Conservation (phyloP, 2,888 invertebrate species). For the Drosophila flavopinicola region DNA sequence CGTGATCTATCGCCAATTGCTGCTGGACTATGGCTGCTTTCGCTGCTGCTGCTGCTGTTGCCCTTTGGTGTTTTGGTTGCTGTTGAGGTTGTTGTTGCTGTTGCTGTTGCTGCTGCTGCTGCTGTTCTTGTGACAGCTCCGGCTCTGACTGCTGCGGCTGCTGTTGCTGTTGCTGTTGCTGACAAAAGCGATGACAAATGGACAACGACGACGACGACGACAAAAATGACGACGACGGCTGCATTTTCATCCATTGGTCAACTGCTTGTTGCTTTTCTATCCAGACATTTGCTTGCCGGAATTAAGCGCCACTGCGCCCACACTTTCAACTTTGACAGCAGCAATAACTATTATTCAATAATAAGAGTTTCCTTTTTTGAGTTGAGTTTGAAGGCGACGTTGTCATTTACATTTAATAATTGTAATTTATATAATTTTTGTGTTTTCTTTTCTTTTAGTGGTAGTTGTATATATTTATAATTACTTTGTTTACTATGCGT, state of each 20-base stretch:
- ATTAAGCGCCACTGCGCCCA: slow-evolving; percentile 38
- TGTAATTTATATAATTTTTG: slow-evolving; percentile 56
- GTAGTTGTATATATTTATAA: slow-evolving; percentile 48
- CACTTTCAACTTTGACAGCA: slow-evolving; percentile 4
- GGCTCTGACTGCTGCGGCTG: slow-evolving; percentile 35
- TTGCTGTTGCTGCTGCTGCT: slow-evolving; percentile 8
- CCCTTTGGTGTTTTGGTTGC: slow-evolving; percentile 40
- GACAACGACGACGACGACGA: slow-evolving; percentile 80
- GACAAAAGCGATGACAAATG: slow-evolving; percentile 79
- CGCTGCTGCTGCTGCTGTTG: slow-evolving; percentile 7
- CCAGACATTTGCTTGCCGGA: slow-evolving; percentile 80
- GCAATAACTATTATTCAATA: slow-evolving; percentile 6
- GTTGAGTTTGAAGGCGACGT: slow-evolving; percentile 45
- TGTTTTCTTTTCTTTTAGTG: slow-evolving; percentile 19
- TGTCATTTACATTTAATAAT: slow-evolving; percentile 48
- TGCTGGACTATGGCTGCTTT: slow-evolving; percentile 4
- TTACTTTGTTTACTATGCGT: slow-evolving; percentile 35
- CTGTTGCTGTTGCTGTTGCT: slow-evolving; percentile 28
- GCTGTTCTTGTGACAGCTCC: slow-evolving; percentile 26
- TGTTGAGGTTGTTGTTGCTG: slow-evolving; percentile 25
- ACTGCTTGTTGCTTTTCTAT: slow-evolving; percentile 67
- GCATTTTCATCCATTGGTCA: slow-evolving; percentile 83
- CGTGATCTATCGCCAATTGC: slow-evolving; percentile 20
- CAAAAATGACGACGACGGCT: slow-evolving; percentile 79
- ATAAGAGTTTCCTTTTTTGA: slow-evolving; percentile 14